A percentile compares a stretch with the other conserved stretches of the same genome.
These are phyloP conservation scores for Synanthedon tipuliformis DNA, from an alignment of 2,888 invertebrate genomes.

Conservation along the genomic window DNA sequence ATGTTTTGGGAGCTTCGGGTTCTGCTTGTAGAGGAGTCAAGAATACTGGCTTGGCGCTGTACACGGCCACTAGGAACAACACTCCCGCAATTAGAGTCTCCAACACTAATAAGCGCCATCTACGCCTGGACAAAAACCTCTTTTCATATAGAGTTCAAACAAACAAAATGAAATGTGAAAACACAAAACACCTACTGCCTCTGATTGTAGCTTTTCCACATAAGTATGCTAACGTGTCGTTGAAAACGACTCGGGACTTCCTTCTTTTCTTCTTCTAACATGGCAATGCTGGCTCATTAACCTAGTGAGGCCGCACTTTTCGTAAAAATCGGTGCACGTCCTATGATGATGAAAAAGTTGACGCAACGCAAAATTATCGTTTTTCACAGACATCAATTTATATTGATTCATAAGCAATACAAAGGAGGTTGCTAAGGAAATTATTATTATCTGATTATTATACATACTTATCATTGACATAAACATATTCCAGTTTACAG, in stretches of 20 bases:
- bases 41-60: slow-evolving; percentile 45
- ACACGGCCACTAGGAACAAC: slow-evolving; percentile 26
- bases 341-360: too few relatives aligned
- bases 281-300: background rate
- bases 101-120: slow-evolving; percentile 31
- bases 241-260: slow-evolving; percentile 19
- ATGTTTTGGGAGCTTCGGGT: slow-evolving; percentile 26
- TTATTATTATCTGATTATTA: too few relatives aligned
- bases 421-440: too few relatives aligned
- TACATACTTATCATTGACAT: too few relatives aligned
- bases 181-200: slow-evolving; percentile 29
- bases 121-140: slow-evolving; percentile 24
- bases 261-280: slow-evolving; percentile 7
- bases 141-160: background rate
- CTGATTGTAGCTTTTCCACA: slow-evolving; percentile 54
- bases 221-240: slow-evolving; percentile 26
- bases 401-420: too few relatives aligned
- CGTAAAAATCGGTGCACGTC: too few relatives aligned
- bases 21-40: slow-evolving; percentile 36
- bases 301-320: too few relatives aligned
- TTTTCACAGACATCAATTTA: too few relatives aligned
- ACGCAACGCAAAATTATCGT: too few relatives aligned
- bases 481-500: too few relatives aligned
- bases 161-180: background rate
- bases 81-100: slow-evolving; percentile 29